Base-by-base conservation (phyloP, 2,797 vertebrate species). In the Taenioides sp. region DNA sequence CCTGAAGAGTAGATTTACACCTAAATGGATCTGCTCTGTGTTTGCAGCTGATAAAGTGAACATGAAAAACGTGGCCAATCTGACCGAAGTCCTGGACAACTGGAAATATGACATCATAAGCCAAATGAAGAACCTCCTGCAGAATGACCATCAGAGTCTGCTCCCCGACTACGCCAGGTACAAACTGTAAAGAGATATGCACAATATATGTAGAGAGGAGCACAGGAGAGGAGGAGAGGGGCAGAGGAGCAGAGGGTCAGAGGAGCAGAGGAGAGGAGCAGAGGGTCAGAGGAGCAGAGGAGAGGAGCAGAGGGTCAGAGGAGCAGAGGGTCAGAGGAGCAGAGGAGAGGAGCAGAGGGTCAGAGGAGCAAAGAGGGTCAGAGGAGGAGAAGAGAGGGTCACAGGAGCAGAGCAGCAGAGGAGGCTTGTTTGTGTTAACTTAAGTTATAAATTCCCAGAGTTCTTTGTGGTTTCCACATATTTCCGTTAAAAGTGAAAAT, bases 121-220 rank as follows among this genome's bases (percentile, higher is more conserved):
- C 73, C 87, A 94, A 84, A 90, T 95, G 85, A 93, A 66, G 70
- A 86, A 80, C 22, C 83, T 92, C 10, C 85, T 95, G 80, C 89
- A 91, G 85, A 94, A 93, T 2, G 92, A 94, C 82, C 93, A 94
- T 76, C 92, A 93, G 90, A 77, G 89, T 2, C 74, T 95, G 47
- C 89, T 95, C 73, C 94, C 94, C 0, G 92, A 95, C 87, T 95
- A 95, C 11, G 78, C 91, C 82, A 94, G 94, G 94, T 95, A 87
- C 0, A 23, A 22, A n/a, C 31, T 34, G 2, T 7, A 1, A 6
- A 34, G 5, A 34, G 5, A 34, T 34, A 7, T 4, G 7, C 31
- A 34, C 31, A 7, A 34, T 7, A 6, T 34, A 34, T 34, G 31
- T 10, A n/a, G n/a, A 55, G 52, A 55, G 50, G 17, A 9, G 7